These are phyloP conservation scores for Plodia interpunctella DNA, from an alignment of 1,140 invertebrate genomes.

Conservation along the genomic window DNA sequence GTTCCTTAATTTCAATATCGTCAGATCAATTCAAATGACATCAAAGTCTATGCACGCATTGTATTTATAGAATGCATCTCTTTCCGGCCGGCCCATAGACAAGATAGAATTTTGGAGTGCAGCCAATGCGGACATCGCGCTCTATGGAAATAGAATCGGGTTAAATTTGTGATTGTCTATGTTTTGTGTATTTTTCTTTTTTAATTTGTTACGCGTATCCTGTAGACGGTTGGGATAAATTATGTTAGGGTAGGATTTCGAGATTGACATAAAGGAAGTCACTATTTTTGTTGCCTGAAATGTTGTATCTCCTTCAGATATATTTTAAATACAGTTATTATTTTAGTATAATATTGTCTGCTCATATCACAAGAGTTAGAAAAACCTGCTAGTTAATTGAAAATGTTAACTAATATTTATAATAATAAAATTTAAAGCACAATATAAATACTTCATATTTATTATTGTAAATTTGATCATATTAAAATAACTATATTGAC, in stretches of 20 bases:
- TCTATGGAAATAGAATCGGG: constrained; percentile 44
- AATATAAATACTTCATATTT: no score
- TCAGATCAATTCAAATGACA: constrained; percentile 24
- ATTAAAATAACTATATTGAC: no score
- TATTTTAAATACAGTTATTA: no score
- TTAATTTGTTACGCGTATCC: background rate
- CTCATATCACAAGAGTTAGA: no score
- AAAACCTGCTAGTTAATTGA: no score
- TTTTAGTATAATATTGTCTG: no score
- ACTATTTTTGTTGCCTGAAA: background rate
- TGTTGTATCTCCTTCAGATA: no score
- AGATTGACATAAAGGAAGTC: background rate
- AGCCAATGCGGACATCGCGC: constrained; percentile 41
- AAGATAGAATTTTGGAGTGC: constrained; percentile 38
- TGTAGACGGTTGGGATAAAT: background rate
- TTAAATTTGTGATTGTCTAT: constrained; percentile 32
- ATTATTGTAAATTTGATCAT: no score
- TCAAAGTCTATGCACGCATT: constrained; percentile 26
- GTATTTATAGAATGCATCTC: constrained; percentile 38
- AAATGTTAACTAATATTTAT: no score
- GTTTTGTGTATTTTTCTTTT: constrained; percentile 16
- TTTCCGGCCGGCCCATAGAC: constrained; percentile 35
- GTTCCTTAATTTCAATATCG: no score
- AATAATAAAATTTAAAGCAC: no score
- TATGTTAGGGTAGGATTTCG: background rate